These are phyloP conservation scores for Pedicia rivosa DNA, from an alignment of 2,888 invertebrate genomes.

Conservation along the genomic window DNA sequence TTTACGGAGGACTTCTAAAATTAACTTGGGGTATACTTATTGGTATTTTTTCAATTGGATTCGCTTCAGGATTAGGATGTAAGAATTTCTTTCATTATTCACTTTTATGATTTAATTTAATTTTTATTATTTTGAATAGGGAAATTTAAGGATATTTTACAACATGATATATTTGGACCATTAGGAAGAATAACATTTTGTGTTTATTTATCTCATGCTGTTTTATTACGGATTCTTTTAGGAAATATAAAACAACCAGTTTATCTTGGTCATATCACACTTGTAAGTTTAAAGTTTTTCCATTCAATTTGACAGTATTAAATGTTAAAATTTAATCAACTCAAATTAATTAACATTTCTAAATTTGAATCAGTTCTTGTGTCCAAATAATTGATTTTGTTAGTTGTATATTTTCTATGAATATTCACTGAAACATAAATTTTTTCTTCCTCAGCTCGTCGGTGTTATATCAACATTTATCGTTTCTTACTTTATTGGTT, in stretches of 20 bases:
- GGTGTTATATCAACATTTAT: too few relatives aligned
- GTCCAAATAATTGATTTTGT: too few relatives aligned
- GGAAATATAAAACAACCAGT: slow-evolving; percentile 8
- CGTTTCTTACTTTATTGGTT: background rate
- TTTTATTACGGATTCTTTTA: slow-evolving; percentile 15
- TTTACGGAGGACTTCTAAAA: slow-evolving; percentile 28
- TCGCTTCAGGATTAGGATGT: slow-evolving; percentile 24
- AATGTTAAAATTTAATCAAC: too few relatives aligned
- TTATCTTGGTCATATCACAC: too few relatives aligned
- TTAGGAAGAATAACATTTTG: slow-evolving; percentile 23
- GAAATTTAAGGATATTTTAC: slow-evolving; percentile 17
- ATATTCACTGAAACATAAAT: too few relatives aligned
- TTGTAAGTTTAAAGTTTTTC: too few relatives aligned
- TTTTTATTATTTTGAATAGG: too few relatives aligned
- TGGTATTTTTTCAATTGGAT: slow-evolving; percentile 18
- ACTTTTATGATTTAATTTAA: background rate
- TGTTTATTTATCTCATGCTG: slow-evolving; percentile 23
- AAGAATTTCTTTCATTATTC: slow-evolving; percentile 12
- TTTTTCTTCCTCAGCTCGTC: too few relatives aligned
- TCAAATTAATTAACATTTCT: too few relatives aligned
- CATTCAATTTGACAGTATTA: too few relatives aligned
- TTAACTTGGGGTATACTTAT: slow-evolving; percentile 26
- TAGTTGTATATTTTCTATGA: too few relatives aligned
- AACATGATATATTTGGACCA: slow-evolving; percentile 17
- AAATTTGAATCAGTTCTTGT: too few relatives aligned